Evolutionary conservation across 2,113 vertebrate genomes (phyloP), one percentile per base, ranked within the genome.

Genomic region (Pseudorhombus dupliciocellatus): DNA sequence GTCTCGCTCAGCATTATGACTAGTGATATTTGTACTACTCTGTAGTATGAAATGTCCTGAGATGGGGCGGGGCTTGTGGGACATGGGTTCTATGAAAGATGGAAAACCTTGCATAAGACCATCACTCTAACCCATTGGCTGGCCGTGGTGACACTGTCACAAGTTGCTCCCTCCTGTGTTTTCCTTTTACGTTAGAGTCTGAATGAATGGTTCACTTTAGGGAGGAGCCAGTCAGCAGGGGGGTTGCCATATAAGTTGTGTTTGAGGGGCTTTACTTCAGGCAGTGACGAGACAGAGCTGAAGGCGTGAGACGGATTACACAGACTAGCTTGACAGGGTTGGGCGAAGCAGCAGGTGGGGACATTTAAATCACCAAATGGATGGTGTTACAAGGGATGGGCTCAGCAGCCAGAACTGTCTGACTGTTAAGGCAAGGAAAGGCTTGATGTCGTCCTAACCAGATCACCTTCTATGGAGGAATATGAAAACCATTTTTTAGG

Each of bases 211-310:
- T 37, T 64, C 81, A 55, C 42, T 62, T 25, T 40, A 28, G 75
- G 84, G 84, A 48, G 83, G 86, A 75, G 86, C 69, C 55, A 83
- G 34, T 4, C 3, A 14, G 11, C 50, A 4, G 21, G 54, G 70
- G 81, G 64, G 12, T 55, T 58, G 70, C 73, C 61, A 53, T 58
- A 53, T 84, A 71, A 73, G 42, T 16, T 31, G 61, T 48, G 7
- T 15, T 58, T 34, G 24, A 56, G 46, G 31, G 52, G 51, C 46
- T 37, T 75, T 48, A 22, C 61, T 68, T 75, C 37, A 28, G 72
- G 67, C 1, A 57, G 72, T 18, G 53, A n/a, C 44, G 18, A 69
- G 48, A 71, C 57, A 5, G 44, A 59, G 65, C 24, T 58, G 44
- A 66, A 59, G 60, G 37, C 48, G 56, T 75, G 57, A 79, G 24